Percentiles rank a stretch among this genome's conserved stretches.
Conservation (phyloP, 1,140 invertebrate species). For the Drosophila pseudoobscura region DNA sequence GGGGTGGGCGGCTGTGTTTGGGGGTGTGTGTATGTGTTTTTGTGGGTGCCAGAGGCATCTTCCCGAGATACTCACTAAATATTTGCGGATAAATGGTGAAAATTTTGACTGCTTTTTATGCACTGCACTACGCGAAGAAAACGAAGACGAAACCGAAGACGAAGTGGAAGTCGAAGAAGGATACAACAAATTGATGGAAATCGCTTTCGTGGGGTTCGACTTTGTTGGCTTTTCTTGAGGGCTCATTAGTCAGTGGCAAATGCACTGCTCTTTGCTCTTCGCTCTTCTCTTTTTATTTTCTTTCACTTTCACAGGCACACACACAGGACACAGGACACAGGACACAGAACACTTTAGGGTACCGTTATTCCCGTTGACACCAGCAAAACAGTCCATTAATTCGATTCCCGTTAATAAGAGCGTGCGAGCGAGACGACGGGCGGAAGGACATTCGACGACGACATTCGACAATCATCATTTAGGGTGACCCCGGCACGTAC, state of each 20-base stretch:
- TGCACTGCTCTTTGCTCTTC: not conserved
- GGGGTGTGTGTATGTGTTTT: constrained; percentile 6
- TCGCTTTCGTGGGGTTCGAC: constrained; percentile 7
- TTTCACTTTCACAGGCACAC: constrained; percentile 12
- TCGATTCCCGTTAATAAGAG: too few species aligned
- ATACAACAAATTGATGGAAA: constrained; percentile 4
- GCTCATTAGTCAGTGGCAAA: constrained; percentile 17
- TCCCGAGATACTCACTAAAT: constrained; percentile 79
- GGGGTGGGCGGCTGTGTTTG: not conserved
- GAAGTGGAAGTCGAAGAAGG: too few species aligned
- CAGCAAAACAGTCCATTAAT: too few species aligned
- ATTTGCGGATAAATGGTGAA: constrained; percentile 83
- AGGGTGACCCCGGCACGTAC: constrained; percentile 82
- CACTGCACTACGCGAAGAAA: constrained; percentile 40
- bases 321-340: not conserved
- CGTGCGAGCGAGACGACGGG: not conserved
- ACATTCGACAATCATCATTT: constrained; percentile 60
- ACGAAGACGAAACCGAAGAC: too few species aligned
- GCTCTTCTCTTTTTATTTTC: constrained; percentile 8
- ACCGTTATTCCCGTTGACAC: constrained; percentile 15
- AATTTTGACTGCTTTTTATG: constrained; percentile 81
- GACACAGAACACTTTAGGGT: constrained; percentile 50
- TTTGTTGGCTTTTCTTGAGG: constrained; percentile 5
- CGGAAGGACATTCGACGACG: constrained; percentile 60
- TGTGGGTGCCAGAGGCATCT: constrained; percentile 49